Percentiles rank a stretch among this genome's conserved stretches.
These are phyloP conservation scores for Percopsis transmontana DNA, from an alignment of 2,113 vertebrate species.

Conservation along the genomic window DNA sequence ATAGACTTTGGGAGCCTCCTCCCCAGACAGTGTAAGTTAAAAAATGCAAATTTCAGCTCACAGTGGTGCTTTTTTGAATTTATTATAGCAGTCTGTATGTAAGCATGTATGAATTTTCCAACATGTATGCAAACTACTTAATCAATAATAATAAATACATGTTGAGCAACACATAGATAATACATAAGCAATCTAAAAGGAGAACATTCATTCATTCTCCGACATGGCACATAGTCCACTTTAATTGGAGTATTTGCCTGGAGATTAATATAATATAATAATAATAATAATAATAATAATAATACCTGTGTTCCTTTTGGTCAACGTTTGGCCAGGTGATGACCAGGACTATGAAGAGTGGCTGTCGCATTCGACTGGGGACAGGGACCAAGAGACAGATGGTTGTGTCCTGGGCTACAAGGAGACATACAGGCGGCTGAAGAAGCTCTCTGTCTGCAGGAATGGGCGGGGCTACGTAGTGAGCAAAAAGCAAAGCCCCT, in stretches of 20 bases:
- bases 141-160: too few species aligned
- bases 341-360: constrained; percentile 79
- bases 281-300: too few species aligned
- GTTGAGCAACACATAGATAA: too few species aligned
- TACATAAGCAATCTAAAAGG: too few species aligned
- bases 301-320: not conserved
- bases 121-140: too few species aligned
- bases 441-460: constrained; percentile 74
- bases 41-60: not conserved
- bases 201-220: too few species aligned
- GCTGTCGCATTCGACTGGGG: constrained; percentile 74
- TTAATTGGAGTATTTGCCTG: too few species aligned
- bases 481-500: constrained; percentile 67
- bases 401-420: constrained; percentile 76
- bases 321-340: constrained; percentile 44
- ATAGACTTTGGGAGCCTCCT: constrained; percentile 82
- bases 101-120: not conserved
- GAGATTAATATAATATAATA: too few species aligned
- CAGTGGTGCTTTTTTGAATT: not conserved
- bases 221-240: too few species aligned
- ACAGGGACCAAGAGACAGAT: constrained; percentile 48
- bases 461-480: constrained; percentile 71
- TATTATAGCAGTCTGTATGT: not conserved
- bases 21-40: constrained; percentile 77
- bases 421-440: constrained; percentile 74